phyloP scores from a whole-genome alignment of 2,797 vertebrate genomes.

The Pygocentrus nattereri region DNA sequence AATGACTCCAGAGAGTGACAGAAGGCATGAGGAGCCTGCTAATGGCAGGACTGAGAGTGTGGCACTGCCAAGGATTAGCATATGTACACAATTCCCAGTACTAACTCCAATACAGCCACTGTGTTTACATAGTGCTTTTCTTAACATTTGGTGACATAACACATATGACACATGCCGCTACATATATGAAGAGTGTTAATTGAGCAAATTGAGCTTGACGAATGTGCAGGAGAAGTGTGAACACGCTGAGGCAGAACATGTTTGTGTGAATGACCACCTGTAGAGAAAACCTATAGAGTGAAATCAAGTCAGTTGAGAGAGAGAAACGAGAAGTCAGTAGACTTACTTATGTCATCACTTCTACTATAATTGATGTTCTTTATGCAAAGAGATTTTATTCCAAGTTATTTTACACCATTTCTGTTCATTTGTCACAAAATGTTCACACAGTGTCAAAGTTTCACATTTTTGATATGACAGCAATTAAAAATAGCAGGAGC shows the following conservation, averaged over 20 bases:
- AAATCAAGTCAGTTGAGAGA: not conserved
- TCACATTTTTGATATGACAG: too few species aligned
- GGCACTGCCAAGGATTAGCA: not conserved
- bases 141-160: not conserved
- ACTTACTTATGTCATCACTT: not conserved
- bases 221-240: conserved; percentile 3
- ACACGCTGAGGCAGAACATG: not conserved
- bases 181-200: not conserved
- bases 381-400: too few species aligned
- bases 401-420: too few species aligned
- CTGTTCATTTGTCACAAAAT: too few species aligned
- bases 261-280: not conserved
- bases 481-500: too few species aligned
- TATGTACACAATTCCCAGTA: not conserved
- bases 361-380: not conserved
- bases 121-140: not conserved
- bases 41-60: not conserved
- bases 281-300: not conserved
- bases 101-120: not conserved
- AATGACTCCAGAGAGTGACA: conserved; percentile 20
- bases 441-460: too few species aligned
- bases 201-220: not conserved
- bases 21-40: conserved; percentile 12
- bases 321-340: not conserved
- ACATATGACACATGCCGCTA: not conserved